Percentiles rank a stretch among this genome's conserved stretches.
Conservation (phyloP, 2,113 vertebrate species). For the Riparia riparia region DNA sequence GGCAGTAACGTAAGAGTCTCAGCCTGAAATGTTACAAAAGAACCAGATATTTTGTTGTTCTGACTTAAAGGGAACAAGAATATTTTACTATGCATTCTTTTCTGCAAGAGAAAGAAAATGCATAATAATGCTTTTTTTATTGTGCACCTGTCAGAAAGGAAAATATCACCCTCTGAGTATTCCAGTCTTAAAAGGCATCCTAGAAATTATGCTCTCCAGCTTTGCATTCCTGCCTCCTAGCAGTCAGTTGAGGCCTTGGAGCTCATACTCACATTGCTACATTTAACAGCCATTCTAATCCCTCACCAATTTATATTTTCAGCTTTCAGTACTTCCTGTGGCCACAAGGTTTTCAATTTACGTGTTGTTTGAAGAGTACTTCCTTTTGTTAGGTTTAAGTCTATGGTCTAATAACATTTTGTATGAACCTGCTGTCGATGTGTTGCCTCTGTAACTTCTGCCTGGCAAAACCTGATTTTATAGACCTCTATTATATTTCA, state of each 20-base stretch:
- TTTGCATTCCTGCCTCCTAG: background rate
- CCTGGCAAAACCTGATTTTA: conserved; percentile 27
- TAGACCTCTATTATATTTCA: conserved; percentile 2
- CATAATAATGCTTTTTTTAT: background rate
- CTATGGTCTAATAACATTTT: background rate
- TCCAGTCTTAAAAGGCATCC: background rate
- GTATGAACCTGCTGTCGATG: background rate
- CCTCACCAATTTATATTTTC: background rate
- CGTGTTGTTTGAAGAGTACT: background rate
- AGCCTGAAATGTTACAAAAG: background rate
- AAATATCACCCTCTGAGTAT: conserved; percentile 16
- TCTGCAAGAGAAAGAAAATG: background rate
- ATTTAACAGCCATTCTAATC: background rate
- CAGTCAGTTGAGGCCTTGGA: background rate
- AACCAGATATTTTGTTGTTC: background rate
- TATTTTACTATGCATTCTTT: background rate
- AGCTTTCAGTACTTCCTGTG: background rate
- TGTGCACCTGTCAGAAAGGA: background rate
- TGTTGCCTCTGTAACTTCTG: background rate
- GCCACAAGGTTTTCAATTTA: background rate
- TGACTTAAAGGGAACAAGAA: background rate
- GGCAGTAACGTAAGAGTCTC: background rate
- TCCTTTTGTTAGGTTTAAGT: background rate
- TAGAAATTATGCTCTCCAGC: background rate
- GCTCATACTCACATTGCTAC: background rate